Conservation (phyloP, 1,140 invertebrate species). For the Dryas iulia region DNA sequence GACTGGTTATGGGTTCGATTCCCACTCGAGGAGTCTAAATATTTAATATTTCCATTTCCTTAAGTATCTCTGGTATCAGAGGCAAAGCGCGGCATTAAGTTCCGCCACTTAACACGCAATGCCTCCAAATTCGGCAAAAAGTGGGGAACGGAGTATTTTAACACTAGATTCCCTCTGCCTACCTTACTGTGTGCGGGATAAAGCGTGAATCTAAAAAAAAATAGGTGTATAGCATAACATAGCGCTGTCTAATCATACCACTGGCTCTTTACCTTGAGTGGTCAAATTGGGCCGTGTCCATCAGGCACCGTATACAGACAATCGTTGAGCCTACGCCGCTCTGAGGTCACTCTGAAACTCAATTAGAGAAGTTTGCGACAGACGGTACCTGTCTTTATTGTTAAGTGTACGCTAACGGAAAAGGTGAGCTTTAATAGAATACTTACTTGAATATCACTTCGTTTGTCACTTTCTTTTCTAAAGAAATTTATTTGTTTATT, state of each 20-base stretch:
- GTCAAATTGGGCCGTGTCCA: constrained; percentile 51
- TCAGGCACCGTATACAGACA: constrained; percentile 51
- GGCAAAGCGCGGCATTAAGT: too few relatives aligned
- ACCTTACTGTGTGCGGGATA: too few relatives aligned
- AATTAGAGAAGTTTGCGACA: constrained; percentile 32
- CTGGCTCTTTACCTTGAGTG: constrained; percentile 24
- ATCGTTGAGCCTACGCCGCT: constrained; percentile 57
- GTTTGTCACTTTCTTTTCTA: neutral
- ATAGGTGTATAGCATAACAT: neutral
- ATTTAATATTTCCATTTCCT: too few relatives aligned
- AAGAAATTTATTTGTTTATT: neutral
- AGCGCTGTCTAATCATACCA: neutral
- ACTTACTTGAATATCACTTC: neutral
- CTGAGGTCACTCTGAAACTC: constrained; percentile 39
- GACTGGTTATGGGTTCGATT: too few relatives aligned
- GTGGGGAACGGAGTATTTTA: too few relatives aligned
- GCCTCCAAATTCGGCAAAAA: too few relatives aligned
- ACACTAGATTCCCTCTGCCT: too few relatives aligned
- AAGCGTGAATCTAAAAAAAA: too few relatives aligned
- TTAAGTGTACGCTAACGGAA: constrained; percentile 13
- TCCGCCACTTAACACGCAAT: too few relatives aligned
- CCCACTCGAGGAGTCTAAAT: too few relatives aligned
- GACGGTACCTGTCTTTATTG: constrained; percentile 36
- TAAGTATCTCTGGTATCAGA: too few relatives aligned
- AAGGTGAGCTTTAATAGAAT: neutral